Conservation (phyloP, 2,113 vertebrate species). For the Lagopus leucura region DNA sequence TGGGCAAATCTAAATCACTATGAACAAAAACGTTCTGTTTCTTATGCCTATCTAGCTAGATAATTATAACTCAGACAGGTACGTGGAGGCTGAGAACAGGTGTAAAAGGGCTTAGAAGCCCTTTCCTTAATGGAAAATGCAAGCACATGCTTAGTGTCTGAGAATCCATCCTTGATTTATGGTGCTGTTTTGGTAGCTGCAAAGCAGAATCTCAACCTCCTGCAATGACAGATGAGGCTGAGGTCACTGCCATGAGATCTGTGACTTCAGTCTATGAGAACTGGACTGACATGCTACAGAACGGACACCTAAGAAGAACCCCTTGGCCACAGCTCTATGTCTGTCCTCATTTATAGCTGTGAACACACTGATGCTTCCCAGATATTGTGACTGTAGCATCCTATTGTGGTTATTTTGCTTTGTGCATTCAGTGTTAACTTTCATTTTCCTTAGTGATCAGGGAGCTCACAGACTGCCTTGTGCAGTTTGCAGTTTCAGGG, state of each 20-base stretch:
- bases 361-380: neutral
- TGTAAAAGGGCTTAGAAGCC: neutral
- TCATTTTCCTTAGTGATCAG: neutral
- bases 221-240: neutral
- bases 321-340: neutral
- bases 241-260: neutral
- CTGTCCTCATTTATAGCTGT: neutral
- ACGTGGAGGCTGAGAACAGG: neutral
- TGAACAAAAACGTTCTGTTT: neutral
- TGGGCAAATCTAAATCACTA: neutral
- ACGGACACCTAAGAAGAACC: neutral
- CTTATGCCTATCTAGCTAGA: neutral
- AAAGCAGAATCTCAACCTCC: neutral
- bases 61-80: neutral
- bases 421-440: neutral
- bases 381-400: neutral
- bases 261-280: neutral
- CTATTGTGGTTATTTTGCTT: neutral
- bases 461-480: neutral
- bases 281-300: neutral
- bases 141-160: neutral
- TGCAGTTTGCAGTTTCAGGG: neutral
- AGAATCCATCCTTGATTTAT: neutral
- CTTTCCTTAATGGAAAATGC: neutral
- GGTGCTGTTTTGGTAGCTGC: neutral